A percentile compares a stretch with the other conserved stretches of the same genome.
These are phyloP conservation scores for Channa striata DNA, from an alignment of 2,797 vertebrate genomes.

Conservation along the genomic window DNA sequence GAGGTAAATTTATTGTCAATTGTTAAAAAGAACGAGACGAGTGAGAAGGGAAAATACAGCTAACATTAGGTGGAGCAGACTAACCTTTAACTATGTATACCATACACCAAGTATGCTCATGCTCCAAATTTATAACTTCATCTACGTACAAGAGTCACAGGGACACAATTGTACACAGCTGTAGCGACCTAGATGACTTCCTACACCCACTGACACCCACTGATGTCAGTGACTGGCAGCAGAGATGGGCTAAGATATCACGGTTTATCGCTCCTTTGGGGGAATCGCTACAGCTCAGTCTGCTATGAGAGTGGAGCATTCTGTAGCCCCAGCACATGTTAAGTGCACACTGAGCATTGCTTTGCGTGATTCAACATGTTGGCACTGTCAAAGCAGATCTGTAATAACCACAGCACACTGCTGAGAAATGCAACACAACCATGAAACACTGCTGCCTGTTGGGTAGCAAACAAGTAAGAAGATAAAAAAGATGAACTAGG, in stretches of 20 bases:
- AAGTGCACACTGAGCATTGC: slow-evolving; percentile 33
- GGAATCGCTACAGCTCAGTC: slow-evolving; percentile 20
- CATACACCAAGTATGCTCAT: slow-evolving; percentile 23
- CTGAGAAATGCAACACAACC: slow-evolving; percentile 21
- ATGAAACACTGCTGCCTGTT: not conserved
- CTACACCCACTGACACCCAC: slow-evolving; percentile 17
- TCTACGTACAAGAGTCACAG: slow-evolving; percentile 16
- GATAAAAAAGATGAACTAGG: not conserved
- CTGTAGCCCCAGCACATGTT: slow-evolving; percentile 12
- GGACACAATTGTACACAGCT: not conserved
- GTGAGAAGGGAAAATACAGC: not conserved
- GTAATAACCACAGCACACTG: slow-evolving; percentile 14
- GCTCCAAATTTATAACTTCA: slow-evolving; percentile 23
- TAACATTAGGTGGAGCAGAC: not conserved
- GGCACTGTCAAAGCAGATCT: slow-evolving; percentile 24
- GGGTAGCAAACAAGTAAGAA: not conserved
- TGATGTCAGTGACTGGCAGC: slow-evolving; percentile 29
- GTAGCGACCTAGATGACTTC: slow-evolving; percentile 22
- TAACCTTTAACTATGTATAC: slow-evolving; percentile 25
- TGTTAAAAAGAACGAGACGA: not conserved
- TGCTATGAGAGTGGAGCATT: slow-evolving; percentile 24
- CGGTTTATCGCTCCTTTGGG: slow-evolving; percentile 15
- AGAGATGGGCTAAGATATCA: slow-evolving; percentile 5
- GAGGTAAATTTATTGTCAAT: not conserved
- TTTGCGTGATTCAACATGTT: slow-evolving; percentile 59